Base-by-base conservation (phyloP, 37 sponge, comb jelly and placozoan species). In the Chondrilla cf. caribensis region DNA sequence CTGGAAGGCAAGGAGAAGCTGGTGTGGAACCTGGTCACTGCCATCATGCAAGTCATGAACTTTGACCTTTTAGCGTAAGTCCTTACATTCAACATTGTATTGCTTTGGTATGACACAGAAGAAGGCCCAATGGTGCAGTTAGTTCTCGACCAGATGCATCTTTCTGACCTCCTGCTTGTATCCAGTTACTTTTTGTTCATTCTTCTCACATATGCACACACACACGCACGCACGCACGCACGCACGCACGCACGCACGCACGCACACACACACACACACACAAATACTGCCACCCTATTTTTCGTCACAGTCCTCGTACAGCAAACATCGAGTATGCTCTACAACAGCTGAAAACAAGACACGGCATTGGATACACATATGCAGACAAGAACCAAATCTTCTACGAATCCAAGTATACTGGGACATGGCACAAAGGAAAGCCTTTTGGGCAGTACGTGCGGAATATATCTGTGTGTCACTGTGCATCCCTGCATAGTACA, bases 381-480 rank as follows among this genome's bases (percentile, higher is more conserved):
- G 57, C 31, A 0, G 41, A 64, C 24, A 39, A 38, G 59, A 38
- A 21, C 4, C 62, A 85, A 9, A 88, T 84, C 11, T 57, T 64
- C 58, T 89, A 82, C 26, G 91, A 84, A 42, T 90, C 79, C 3
- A 80, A 29, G 31, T 93, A 84, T 84, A 85, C 54, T 39, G 93
- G 93, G 22, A 62, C 68, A 17, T 93, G 93, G 93, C 66, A 60
- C 60, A 87, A 81, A 58, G 90, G 76, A 25, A 84, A 82, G 21
- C 90, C 90, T 19, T 82, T 84, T 66, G 93, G 93, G 21, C 68
- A 55, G 93, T 93, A 62, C 31, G 68, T 67, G 68, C 68, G 29
- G 35, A 15, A 26, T 62, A 19, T 15, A 29, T 6, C 64, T 19
- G 29, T 15, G 9, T 14, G 9, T 11, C 51, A 47, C 51, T 14